Base-by-base conservation (phyloP, 2,797 vertebrate genomes). In the Thamnophis elegans region DNA sequence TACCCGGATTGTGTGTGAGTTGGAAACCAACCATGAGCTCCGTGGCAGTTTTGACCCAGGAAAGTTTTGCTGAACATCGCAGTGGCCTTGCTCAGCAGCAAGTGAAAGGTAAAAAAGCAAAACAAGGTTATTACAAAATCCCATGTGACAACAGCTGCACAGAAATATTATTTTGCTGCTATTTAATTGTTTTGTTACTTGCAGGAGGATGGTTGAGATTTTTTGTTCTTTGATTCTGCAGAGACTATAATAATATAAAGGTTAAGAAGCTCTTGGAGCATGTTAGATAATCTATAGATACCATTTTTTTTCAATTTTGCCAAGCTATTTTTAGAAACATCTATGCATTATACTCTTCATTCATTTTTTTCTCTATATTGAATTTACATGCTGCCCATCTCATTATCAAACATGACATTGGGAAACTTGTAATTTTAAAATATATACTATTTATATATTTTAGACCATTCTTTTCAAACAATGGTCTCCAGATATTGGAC, bases 41-140 rank as follows among this genome's bases (percentile, higher is more conserved):
- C 94, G 99, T 99, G 97, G 99, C 99, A 97, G 99, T 99, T 98
- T 98, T 99, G 98, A 99, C 99, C 97, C 99, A 99, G 97, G 99
- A 99, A 98, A 99, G 98, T 98, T 99, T 99, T 96, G 99, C 99
- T 94, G 99, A 99, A 97, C 99, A 99, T 97, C 99, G 99, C 97
- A 99, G 98, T 94, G 99, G 99, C 96, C 99, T 99, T 96, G 94
- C 98, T 97, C 98, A 98, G 89, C 99, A 99, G 96, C 98, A 99
- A 94, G 98, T 98, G 95, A 98, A 98, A 98, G 98, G 98, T 98
- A 92, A 97, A 93, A 60, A 60, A 85, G 54, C 42, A 82, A 87
- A 25, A 8, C 0, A 32, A 58, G 68, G 85, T 82, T 92, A 54
- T 78, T 88, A 16, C 54, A 26, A 42, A 16, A 5, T 93, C 20